phyloP scores from a whole-genome alignment of 2,113 vertebrate genomes.

The Ophthalmolycus amberensis region DNA sequence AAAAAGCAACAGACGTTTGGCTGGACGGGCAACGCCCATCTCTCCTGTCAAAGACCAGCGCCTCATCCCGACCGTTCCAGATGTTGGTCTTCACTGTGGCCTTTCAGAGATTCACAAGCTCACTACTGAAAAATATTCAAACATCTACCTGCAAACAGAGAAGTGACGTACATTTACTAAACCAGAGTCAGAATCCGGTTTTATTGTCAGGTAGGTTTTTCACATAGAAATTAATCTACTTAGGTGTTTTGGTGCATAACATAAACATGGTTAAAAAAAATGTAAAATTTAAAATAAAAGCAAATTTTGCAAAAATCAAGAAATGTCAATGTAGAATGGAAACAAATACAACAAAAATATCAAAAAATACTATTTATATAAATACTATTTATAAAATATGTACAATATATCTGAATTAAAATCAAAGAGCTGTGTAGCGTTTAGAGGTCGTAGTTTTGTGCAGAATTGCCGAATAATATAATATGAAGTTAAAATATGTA shows the following conservation, averaged over 20 bases:
- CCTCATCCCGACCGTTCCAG: background rate
- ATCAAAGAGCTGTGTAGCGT: background rate
- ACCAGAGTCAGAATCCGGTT: background rate
- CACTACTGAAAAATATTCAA: background rate
- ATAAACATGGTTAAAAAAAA: background rate
- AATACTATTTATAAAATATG: no score
- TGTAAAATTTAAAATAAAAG: background rate
- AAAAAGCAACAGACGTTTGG: slow-evolving; percentile 64
- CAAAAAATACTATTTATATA: background rate
- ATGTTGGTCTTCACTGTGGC: background rate
- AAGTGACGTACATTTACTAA: background rate
- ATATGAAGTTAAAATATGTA: background rate
- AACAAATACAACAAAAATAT: background rate
- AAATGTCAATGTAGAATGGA: background rate
- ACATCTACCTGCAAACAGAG: background rate
- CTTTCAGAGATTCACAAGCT: background rate
- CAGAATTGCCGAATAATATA: no score
- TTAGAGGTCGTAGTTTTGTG: background rate
- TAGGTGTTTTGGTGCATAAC: background rate
- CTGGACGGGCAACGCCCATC: slow-evolving; percentile 81
- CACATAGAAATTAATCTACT: background rate
- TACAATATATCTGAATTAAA: background rate
- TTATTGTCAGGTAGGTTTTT: background rate
- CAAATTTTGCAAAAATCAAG: background rate
- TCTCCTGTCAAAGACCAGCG: slow-evolving; percentile 67